Base-by-base conservation (phyloP, 2,888 invertebrate genomes). In the Limnephilus marmoratus region DNA sequence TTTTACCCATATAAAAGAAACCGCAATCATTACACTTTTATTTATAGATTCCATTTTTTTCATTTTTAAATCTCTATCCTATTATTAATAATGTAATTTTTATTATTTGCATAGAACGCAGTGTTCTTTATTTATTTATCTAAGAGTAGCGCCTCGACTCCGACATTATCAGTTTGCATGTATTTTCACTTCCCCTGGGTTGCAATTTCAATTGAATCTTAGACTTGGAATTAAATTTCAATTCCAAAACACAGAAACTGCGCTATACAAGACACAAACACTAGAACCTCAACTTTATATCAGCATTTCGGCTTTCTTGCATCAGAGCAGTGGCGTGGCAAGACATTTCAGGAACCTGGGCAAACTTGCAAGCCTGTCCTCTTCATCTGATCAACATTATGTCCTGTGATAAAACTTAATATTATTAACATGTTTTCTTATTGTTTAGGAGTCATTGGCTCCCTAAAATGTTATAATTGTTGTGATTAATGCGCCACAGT, bases 201-300 rank as follows among this genome's bases (percentile, higher is more conserved):
- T n/a, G 24, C 9, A 68, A 68, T 68, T 68, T 68, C 68, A 68
- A 68, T 68, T 68, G 68, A 68, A 68, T 68, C 68, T 68, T 68
- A 68, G 68, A 31, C 31, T 87, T 49, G 49, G 37, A 89, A 81
- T 81, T 80, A 89, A 81, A 89, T 81, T 89, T 89, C 18, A 81
- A 37, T 89, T 89, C 81, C 88, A 89, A 37, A 89, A 81, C 80
- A 89, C 31, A 31, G 34, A 68, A 89, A 89, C 88, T 80, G n/a
- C 80, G 80, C 34, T 24, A 89, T 24, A 89, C 80, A 80, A 88
- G 88, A 68, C 68, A 89, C 34, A 31, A 34, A 18, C 88, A 80
- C 81, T 5, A 68, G 24, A 68, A 68, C 41, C 29, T 31, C 53
- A 87, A 88, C 80, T 81, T 80, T 81, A 80, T 89, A 89, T 80